Evolutionary conservation across 2,113 vertebrate species (phyloP).

Genomic region (Cinclus mexicanus): DNA sequence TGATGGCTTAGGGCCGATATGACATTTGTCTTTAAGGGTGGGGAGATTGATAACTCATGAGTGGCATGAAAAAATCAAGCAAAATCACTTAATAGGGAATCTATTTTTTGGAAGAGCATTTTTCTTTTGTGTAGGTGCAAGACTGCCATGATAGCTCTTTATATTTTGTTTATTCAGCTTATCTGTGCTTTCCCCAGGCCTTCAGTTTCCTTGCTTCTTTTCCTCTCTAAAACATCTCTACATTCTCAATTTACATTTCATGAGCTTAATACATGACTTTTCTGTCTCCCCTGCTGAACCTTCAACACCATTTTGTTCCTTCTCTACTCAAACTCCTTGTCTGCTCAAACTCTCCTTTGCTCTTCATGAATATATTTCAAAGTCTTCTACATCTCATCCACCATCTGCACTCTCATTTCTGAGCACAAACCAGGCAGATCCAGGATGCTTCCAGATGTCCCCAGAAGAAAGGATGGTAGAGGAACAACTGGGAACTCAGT

Average conservation of each 20-base stretch:
- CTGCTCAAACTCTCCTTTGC: neutral
- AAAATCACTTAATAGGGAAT: conserved; percentile 41
- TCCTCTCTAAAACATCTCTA: neutral
- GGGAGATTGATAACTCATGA: conserved; percentile 67
- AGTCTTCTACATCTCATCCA: neutral
- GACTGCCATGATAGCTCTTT: conserved; percentile 2
- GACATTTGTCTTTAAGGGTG: conserved; percentile 71
- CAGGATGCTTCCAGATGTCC: neutral
- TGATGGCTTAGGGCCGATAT: conserved; percentile 37
- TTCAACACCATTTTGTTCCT: neutral
- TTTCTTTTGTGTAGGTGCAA: neutral
- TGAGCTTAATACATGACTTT: neutral
- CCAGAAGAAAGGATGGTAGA: neutral
- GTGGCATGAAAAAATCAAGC: conserved; percentile 14
- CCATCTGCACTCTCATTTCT: neutral
- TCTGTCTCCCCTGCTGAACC: neutral
- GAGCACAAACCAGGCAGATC: neutral
- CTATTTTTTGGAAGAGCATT: conserved; percentile 6
- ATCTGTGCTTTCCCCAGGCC: neutral
- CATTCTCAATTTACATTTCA: neutral
- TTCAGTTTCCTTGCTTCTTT: neutral
- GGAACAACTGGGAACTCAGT: neutral
- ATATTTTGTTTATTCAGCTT: conserved; percentile 56
- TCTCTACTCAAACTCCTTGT: neutral
- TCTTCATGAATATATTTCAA: neutral